phyloP scores from a whole-genome alignment of 1,140 invertebrate genomes.

The Metaphire vulgaris region DNA sequence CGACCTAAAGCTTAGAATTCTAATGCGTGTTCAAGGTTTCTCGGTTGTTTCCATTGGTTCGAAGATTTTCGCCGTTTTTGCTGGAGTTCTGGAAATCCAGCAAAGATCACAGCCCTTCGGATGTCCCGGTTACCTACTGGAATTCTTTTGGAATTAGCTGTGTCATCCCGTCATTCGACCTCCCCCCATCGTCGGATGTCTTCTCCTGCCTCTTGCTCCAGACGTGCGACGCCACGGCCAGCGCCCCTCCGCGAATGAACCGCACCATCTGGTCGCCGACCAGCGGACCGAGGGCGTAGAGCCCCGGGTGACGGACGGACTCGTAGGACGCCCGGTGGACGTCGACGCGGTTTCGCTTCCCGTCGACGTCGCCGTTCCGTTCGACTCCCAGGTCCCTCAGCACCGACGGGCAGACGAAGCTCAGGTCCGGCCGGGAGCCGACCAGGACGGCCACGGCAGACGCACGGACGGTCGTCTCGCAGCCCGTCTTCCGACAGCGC shows the following conservation, averaged over 20 bases:
- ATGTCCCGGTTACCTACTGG: too few species aligned
- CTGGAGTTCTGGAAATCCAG: too few species aligned
- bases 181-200: too few species aligned
- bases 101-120: too few species aligned
- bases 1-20: too few species aligned
- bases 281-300: slow-evolving; percentile 78
- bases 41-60: too few species aligned
- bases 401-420: slow-evolving; percentile 54
- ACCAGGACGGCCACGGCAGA: slow-evolving; percentile 71
- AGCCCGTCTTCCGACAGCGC: neutral
- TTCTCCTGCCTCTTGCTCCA: neutral
- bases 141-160: too few species aligned
- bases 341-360: slow-evolving; percentile 68
- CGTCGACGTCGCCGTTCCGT: slow-evolving; percentile 56
- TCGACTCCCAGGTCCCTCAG: neutral
- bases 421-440: slow-evolving; percentile 73
- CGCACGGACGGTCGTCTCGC: slow-evolving; percentile 56
- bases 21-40: too few species aligned
- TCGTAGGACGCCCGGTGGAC: slow-evolving; percentile 70
- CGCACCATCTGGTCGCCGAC: slow-evolving; percentile 84
- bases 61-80: too few species aligned
- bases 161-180: too few species aligned
- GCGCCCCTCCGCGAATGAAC: slow-evolving; percentile 64
- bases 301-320: slow-evolving; percentile 61
- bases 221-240: slow-evolving; percentile 32